phyloP scores from a whole-genome alignment of 1,140 invertebrate genomes.

The Scaptodrosophila lebanonensis region DNA sequence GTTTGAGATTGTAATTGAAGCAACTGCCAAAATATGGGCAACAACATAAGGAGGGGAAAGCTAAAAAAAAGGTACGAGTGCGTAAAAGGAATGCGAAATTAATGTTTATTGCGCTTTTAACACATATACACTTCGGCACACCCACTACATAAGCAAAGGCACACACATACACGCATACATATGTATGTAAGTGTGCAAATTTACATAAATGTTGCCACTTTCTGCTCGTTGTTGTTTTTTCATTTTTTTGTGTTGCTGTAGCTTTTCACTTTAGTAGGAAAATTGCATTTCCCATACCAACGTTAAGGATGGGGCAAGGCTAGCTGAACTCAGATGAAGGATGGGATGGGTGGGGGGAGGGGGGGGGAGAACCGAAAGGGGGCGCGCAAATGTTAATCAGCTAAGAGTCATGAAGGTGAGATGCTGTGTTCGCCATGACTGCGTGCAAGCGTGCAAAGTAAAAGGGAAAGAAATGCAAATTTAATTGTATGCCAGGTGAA shows the following conservation, averaged over 20 bases:
- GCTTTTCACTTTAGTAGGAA: slow-evolving; percentile 43
- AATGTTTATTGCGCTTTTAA: slow-evolving; percentile 73
- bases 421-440: slow-evolving; percentile 12
- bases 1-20: slow-evolving; percentile 45
- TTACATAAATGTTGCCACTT: slow-evolving; percentile 68
- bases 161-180: slow-evolving; percentile 13
- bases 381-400: slow-evolving; percentile 66
- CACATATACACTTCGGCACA: slow-evolving; percentile 63
- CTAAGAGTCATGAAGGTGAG: slow-evolving; percentile 60
- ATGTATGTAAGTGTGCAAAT: slow-evolving; percentile 33
- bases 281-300: slow-evolving; percentile 60
- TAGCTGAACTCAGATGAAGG: too few species aligned
- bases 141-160: not conserved
- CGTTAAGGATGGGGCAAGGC: too few species aligned
- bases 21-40: slow-evolving; percentile 39
- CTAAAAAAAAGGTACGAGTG: slow-evolving; percentile 13
- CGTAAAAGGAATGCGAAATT: slow-evolving; percentile 53
- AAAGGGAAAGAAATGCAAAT: slow-evolving; percentile 65
- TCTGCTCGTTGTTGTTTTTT: not conserved
- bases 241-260: slow-evolving; percentile 17
- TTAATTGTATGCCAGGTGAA: slow-evolving; percentile 71
- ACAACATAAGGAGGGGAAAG: slow-evolving; percentile 18
- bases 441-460: slow-evolving; percentile 20
- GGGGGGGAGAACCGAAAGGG: slow-evolving; percentile 19
- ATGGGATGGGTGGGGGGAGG: too few species aligned